phyloP scores from a whole-genome alignment of 2,888 invertebrate species.

The Tetragnatha montana region DNA sequence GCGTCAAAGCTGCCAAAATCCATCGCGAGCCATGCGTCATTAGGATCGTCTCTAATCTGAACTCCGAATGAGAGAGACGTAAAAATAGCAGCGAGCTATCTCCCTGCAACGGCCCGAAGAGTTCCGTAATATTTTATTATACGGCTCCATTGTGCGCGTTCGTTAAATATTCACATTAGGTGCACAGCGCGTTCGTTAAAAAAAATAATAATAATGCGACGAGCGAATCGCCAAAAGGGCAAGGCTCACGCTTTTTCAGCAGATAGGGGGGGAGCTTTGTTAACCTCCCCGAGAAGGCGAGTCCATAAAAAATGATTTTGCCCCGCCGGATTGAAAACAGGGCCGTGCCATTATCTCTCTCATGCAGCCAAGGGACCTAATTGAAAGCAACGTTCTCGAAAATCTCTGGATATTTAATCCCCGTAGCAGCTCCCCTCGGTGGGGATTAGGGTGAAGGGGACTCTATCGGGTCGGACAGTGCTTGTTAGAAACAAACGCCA shows the following conservation, averaged over 20 bases:
- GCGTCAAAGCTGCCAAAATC: too few species aligned
- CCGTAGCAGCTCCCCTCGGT: conserved; percentile 57
- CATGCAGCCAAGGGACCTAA: conserved; percentile 66
- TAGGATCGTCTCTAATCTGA: neutral
- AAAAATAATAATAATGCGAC: conserved; percentile 42
- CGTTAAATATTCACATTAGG: conserved; percentile 45
- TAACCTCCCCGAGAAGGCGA: conserved; percentile 57
- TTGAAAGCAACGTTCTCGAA: conserved; percentile 71
- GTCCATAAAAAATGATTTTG: conserved; percentile 68
- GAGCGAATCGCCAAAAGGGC: conserved; percentile 65
- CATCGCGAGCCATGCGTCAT: too few species aligned
- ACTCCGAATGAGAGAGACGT: neutral
- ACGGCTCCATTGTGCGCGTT: neutral
- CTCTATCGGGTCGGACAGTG: conserved; percentile 63
- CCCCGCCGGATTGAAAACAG: conserved; percentile 66
- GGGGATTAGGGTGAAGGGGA: conserved; percentile 60
- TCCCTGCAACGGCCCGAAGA: neutral
- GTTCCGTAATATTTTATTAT: neutral
- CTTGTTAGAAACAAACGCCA: conserved; percentile 66
- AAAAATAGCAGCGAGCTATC: neutral
- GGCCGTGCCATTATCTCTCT: conserved; percentile 67
- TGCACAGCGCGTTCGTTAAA: conserved; percentile 22
- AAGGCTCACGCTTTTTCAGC: conserved; percentile 47
- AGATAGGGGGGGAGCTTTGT: conserved; percentile 43
- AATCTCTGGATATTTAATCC: conserved; percentile 71